phyloP scores from a whole-genome alignment of 2,888 invertebrate genomes.

The Pilophorus perplexus region DNA sequence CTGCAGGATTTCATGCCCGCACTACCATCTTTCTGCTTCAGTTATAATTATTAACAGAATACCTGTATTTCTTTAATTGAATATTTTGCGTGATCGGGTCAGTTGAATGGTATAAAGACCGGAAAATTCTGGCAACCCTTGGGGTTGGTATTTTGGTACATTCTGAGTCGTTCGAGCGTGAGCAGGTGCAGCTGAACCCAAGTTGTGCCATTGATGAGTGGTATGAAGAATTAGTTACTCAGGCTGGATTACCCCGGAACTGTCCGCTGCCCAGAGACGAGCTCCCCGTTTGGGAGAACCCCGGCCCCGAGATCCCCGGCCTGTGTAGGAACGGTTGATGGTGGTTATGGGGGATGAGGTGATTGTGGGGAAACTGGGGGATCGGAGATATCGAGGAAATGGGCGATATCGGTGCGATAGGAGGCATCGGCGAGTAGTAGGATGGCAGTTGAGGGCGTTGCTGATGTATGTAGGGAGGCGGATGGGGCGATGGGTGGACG shows the following conservation, averaged over 20 bases:
- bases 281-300: conserved; percentile 41
- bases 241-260: conserved; percentile 45
- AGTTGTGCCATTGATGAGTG: neutral
- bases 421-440: conserved; percentile 23
- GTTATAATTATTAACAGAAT: no score
- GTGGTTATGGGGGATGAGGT: conserved; percentile 17
- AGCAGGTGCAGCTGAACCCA: neutral
- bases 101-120: no score
- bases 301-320: conserved; percentile 28
- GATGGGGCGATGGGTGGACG: neutral
- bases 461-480: conserved; percentile 33
- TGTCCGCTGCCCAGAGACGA: conserved; percentile 31
- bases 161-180: conserved; percentile 2
- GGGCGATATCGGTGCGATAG: conserved; percentile 34
- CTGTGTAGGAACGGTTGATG: conserved; percentile 31
- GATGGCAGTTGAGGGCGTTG: conserved; percentile 44
- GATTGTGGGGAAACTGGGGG: conserved; percentile 36
- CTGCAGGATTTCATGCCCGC: no score
- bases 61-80: no score
- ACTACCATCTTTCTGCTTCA: no score
- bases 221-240: conserved; percentile 4
- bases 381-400: conserved; percentile 20
- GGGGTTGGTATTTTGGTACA: no score
- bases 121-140: no score
- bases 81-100: no score